Evolutionary conservation across 2,888 invertebrate species (phyloP).

Genomic region (Aphidoletes aphidimyza): DNA sequence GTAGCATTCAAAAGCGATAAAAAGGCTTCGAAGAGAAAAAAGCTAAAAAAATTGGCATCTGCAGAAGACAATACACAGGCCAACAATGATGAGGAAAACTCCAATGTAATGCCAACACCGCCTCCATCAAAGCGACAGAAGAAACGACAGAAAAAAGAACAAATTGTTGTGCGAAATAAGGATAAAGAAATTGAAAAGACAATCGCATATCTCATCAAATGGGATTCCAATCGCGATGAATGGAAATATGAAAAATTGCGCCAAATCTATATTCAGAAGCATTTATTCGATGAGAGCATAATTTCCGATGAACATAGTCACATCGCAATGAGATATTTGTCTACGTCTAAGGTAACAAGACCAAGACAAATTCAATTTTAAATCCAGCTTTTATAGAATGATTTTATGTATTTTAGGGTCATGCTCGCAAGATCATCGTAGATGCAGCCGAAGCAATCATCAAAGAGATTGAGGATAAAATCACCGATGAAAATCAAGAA

Average conservation of each 20-base stretch:
- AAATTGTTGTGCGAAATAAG: slow-evolving; percentile 70
- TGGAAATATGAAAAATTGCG: slow-evolving; percentile 86
- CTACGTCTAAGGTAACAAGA: slow-evolving; percentile 38
- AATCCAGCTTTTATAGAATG: not conserved
- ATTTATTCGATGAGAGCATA: slow-evolving; percentile 72
- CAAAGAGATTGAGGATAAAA: slow-evolving; percentile 69
- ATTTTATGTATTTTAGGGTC: slow-evolving; percentile 68
- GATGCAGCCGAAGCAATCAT: slow-evolving; percentile 75
- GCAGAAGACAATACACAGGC: not conserved
- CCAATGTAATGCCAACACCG: not conserved
- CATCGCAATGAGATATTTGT: not conserved
- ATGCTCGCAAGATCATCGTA: slow-evolving; percentile 72
- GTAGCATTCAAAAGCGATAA: not conserved
- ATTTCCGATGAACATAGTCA: slow-evolving; percentile 68
- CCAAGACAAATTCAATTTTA: too few species aligned
- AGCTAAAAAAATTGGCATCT: not conserved
- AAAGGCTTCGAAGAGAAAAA: not conserved
- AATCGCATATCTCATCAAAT: slow-evolving; percentile 75
- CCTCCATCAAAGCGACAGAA: slow-evolving; percentile 67
- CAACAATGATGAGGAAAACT: not conserved
- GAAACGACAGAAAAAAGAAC: slow-evolving; percentile 73
- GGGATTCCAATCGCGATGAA: slow-evolving; percentile 75
- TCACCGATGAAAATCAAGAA: slow-evolving; percentile 31
- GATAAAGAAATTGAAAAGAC: slow-evolving; percentile 72
- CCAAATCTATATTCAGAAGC: slow-evolving; percentile 80